Percentiles rank a stretch among this genome's conserved stretches.
Conservation (phyloP, 1,140 invertebrate species). For the Mylabris phalerata region DNA sequence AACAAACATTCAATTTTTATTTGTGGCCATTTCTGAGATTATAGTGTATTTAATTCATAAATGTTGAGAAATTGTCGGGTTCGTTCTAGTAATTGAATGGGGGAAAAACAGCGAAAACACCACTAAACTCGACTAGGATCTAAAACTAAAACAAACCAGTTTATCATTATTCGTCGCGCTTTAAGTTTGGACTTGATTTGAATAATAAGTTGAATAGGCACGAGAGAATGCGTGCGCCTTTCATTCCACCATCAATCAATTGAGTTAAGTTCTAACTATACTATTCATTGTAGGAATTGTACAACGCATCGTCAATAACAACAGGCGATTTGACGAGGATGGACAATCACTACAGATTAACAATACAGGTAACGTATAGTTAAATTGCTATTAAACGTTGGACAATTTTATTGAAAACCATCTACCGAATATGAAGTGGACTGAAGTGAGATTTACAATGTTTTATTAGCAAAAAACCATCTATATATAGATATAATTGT, state of each 20-base stretch:
- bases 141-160: slow-evolving; percentile 15
- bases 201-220: slow-evolving; percentile 16
- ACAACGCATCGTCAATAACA: slow-evolving; percentile 8
- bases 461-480: no score
- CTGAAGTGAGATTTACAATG: no score
- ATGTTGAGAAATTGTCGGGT: no score
- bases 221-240: slow-evolving; percentile 12
- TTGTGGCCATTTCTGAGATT: no score
- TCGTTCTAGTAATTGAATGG: no score
- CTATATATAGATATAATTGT: no score
- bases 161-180: slow-evolving; percentile 17
- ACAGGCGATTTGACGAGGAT: slow-evolving; percentile 1
- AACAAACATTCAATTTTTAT: no score
- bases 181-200: slow-evolving; percentile 10
- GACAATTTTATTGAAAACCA: slow-evolving; percentile 5
- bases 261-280: slow-evolving; percentile 12
- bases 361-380: slow-evolving; percentile 7
- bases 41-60: no score
- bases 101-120: not conserved
- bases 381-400: slow-evolving; percentile 15
- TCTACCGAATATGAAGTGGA: no score
- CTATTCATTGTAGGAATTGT: not conserved
- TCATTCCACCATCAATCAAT: slow-evolving; percentile 15
- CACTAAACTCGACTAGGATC: slow-evolving; percentile 11
- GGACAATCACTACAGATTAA: slow-evolving; percentile 3